Evolutionary conservation across 2,888 invertebrate species (phyloP).

Genomic region (Standfussiana lucernea): DNA sequence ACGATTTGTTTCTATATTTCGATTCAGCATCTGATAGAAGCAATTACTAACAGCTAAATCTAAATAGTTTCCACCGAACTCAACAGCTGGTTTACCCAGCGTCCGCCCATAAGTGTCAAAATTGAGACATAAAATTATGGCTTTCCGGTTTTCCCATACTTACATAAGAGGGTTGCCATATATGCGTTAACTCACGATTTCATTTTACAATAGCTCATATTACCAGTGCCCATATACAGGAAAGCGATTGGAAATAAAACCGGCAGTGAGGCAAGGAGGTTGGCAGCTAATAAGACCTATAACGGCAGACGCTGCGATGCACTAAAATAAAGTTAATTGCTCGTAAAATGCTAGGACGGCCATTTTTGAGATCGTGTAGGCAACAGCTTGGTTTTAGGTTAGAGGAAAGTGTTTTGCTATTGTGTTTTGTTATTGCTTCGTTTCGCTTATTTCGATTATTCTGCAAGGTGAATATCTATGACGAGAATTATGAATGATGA

Average conservation of each 20-base stretch:
- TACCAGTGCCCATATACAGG: conserved; percentile 75
- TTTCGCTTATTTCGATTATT: neutral
- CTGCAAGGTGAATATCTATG: neutral
- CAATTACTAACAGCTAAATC: conserved; percentile 7
- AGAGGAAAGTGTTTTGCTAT: neutral
- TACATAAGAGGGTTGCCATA: conserved; percentile 64
- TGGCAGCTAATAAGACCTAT: conserved; percentile 64
- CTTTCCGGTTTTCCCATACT: conserved; percentile 57
- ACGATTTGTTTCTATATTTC: conserved; percentile 22
- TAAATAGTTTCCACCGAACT: conserved; percentile 29
- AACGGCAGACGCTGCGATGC: conserved; percentile 67
- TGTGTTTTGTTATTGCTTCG: neutral
- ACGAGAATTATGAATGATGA: neutral
- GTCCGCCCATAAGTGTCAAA: conserved; percentile 38
- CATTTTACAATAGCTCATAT: conserved; percentile 73
- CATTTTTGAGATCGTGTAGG: conserved; percentile 40
- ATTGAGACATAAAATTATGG: conserved; percentile 58
- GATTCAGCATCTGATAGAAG: conserved; percentile 14
- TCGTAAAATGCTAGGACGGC: conserved; percentile 67
- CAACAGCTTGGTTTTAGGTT: conserved; percentile 1
- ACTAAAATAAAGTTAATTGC: conserved; percentile 78
- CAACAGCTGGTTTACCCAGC: conserved; percentile 1
- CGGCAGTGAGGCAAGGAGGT: conserved; percentile 37
- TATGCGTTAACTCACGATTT: conserved; percentile 70
- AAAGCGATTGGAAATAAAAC: conserved; percentile 74